Evolutionary conservation across 1,140 invertebrate species (phyloP), one percentile per base, ranked within the genome.

Genomic region (Drosophila burlai): DNA sequence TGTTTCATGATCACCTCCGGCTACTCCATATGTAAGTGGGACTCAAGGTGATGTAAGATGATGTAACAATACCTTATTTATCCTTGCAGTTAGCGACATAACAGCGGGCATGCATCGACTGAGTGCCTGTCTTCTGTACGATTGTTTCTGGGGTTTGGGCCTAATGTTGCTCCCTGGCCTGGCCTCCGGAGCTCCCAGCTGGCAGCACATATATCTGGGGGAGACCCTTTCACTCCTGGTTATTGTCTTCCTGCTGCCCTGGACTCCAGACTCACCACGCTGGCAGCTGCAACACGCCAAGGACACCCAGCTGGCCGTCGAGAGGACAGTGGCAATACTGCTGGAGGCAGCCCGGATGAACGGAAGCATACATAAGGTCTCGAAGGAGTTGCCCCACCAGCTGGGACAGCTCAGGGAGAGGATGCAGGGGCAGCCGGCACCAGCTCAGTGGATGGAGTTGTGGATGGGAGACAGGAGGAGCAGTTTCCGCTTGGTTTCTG

Each of bases 241-340:
- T 6, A 76, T 93, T 24, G 81, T 93, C 7, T 49, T 93, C 26
- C 82, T 93, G 4, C 76, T 93, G 18, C 91, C 86, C 34, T 93
- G 92, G 92, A 84, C 93, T 15, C 93, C 93, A 0, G 93, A 93
- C 29, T 86, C 93, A n/a, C 93, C 93, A 0, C 81, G 93, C 40
- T 93, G 93, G 93, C 80, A 91, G 46, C 77, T 93, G n/a, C 80
- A 91, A 45, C 76, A 75, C 45, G 47, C 55, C 1, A 66, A 66
- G 16, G 59, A 81, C 40, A 76, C 71, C 3, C 63, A 83, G 50
- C 43, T 60, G 24, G 79, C 80, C 11, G 15, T 90, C 1, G 60
- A 80, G 3, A 57, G 55, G 2, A 87, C 91, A 0, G 72, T 90
- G 50, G 29, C 65, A 9, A 80, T 93, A 9, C 13, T 93, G 3